Evolutionary conservation across 2,113 vertebrate species (phyloP), one percentile per base, ranked within the genome.

Genomic region (Octodon degus): DNA sequence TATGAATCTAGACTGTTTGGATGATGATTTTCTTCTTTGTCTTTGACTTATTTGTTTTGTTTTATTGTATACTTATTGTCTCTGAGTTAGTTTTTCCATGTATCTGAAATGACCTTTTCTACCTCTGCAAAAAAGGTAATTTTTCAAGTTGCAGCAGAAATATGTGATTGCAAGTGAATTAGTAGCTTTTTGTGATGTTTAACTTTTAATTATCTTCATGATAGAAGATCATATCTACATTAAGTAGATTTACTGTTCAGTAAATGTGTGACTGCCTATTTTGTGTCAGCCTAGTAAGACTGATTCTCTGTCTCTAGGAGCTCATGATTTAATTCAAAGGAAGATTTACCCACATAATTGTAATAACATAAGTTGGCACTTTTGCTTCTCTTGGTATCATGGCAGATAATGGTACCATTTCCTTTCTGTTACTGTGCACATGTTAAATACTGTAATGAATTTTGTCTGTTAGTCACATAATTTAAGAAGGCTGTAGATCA

Each of bases 131-230:
- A 43, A 60, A 30, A 81, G 70, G 63, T 50, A 74, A 47, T 53
- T 87, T 85, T 93, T 60, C 16, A n/a, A 79, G 25, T 88, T 94
- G 43, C 30, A 88, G 83, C n/a, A 43, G 89, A 92, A 94, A 62
- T 70, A 91, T 47, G 40, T 86, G 11, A 80, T 96, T 92, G 53
- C 27, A 74, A 58, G 30, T 81, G 63, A 37, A 77, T 83, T 53
- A 37, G 81, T 85, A 83, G 5, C 47, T 34, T 10, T 34, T 83
- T 55, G 34, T 65, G n/a, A 85, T 16, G 16, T 81, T 97, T 79
- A 63, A 83, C 55, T 84, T 79, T 62, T 63, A 80, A 32, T 91
- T 55, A 89, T 77, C 74, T 94, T 7, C 63, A 40, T 58, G 43
- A 67, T 68, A 53, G 67, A 67, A 94, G 79, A 24, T 89, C 91